Evolutionary conservation across 2,888 invertebrate species (phyloP), one percentile per base, ranked within the genome.

Genomic region (Priocnemis perturbator): DNA sequence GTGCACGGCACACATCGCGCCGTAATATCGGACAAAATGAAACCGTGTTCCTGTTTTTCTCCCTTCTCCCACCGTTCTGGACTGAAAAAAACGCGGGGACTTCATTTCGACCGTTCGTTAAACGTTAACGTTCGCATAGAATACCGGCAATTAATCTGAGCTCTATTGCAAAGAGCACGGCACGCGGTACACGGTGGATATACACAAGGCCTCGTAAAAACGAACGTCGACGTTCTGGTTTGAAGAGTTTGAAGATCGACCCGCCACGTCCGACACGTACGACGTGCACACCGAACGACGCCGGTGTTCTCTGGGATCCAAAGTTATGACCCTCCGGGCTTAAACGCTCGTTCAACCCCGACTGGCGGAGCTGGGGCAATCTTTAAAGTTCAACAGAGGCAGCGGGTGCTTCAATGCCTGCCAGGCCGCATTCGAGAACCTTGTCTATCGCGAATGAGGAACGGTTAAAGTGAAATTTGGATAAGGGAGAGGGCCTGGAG

Each of bases 311-410:
- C 60, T 53, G 57, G 59, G 58, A 71, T 71, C 67, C 66, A 70
- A 77, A 77, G 72, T 77, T 74, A 77, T 60, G 56, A 62, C 57
- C 55, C 30, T 61, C 63, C 17, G 45, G 50, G 56, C 62, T 65
- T 71, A 60, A 71, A 73, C 57, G 67, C 56, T 76, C 66, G 60
- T 71, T 69, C 63, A 73, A 69, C 64, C 57, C 60, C 66, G 66
- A 53, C 64, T 53, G 64, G 37, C 11, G 4, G 7, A 11, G 37
- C 37, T 37, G 1, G 37, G 37, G 37, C 37, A 37, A 37, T 37
- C 37, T 37, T 37, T 37, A 37, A 11, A 37, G 37, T 37, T 37
- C 11, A 37, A 37, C 37, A 11, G 37, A 37, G 37, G 11, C 37
- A 26, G 26, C 2, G 11, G 37, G 7, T 37, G 4, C 37, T 26